These are phyloP conservation scores for Zosterops pallidus DNA, from an alignment of 2,113 vertebrate species.

Conservation along the genomic window DNA sequence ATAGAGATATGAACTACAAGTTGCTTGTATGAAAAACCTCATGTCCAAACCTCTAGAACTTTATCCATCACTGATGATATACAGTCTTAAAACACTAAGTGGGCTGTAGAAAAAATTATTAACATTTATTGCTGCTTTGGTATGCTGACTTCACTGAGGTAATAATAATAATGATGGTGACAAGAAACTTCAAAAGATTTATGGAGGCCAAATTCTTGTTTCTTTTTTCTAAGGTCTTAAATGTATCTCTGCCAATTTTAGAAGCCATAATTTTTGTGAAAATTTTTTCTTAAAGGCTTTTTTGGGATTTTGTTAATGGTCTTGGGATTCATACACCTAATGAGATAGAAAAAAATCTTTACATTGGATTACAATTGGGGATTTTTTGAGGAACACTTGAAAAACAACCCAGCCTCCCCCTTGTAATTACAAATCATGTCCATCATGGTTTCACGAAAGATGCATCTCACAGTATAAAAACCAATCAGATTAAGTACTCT, in stretches of 20 bases:
- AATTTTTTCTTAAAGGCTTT: neutral
- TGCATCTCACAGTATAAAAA: neutral
- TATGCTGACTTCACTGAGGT: neutral
- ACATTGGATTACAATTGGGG: neutral
- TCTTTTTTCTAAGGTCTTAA: neutral
- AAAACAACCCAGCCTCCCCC: neutral
- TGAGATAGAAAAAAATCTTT: neutral
- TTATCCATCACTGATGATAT: neutral
- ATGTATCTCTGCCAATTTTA: neutral
- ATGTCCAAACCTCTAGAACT: neutral
- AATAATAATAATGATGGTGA: neutral
- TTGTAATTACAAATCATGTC: neutral
- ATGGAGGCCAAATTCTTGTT: neutral
- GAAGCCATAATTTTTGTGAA: neutral
- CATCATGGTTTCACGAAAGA: neutral
- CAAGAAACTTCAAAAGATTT: neutral
- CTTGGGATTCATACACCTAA: neutral
- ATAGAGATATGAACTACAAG: neutral
- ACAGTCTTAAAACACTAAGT: neutral
- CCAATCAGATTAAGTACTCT: neutral
- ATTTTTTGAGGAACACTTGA: neutral
- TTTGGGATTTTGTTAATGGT: neutral
- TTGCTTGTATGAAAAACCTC: neutral
- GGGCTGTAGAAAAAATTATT: neutral
- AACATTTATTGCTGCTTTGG: neutral